Evolutionary conservation across 2,797 vertebrate genomes (phyloP), one percentile per base, ranked within the genome.

Genomic region (Pitangus sulphuratus): DNA sequence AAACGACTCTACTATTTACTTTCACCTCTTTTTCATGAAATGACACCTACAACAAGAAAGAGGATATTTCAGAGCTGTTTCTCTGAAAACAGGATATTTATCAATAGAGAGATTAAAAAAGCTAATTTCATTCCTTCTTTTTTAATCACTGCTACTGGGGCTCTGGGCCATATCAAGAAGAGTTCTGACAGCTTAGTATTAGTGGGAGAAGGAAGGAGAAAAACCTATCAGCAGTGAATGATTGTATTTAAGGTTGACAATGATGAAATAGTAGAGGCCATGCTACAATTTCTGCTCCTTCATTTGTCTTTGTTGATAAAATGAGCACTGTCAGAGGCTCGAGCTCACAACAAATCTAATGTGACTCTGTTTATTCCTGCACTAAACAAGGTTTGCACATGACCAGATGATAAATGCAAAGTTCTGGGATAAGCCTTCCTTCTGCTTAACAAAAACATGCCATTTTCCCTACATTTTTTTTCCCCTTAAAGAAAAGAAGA

Each of bases 291-390:
- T 97, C 94, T 95, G 53, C 77, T 95, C 85, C 91, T 98, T 97
- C 97, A 98, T 98, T 98, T 98, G 90, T 97, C 94, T 97, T 97
- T 97, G 79, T 96, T 93, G 97, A 84, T 98, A 97, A 98, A 98
- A 98, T 97, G 90, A 98, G 93, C 92, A 97, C 79, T 98, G 97
- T 98, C 97, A 98, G 93, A 97, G 87, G 95, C 80, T 95, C 17
- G 30, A 93, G 69, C 75, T 97, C 91, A 91, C 83, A 91, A 93
- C 81, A 97, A 97, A 97, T 97, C 94, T 97, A 97, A 96, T 26
- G 30, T 97, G 89, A 93, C 89, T 97, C 66, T 71, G 81, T 97
- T 97, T 97, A 96, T 97, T 90, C 97, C 74, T 74, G 31, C 51
- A 77, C 65, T 82, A 88, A 97, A 95, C 56, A 94, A 65, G 76